Evolutionary conservation across 2,888 invertebrate species (phyloP).

Genomic region (Amblyjoppa fuscipennis): DNA sequence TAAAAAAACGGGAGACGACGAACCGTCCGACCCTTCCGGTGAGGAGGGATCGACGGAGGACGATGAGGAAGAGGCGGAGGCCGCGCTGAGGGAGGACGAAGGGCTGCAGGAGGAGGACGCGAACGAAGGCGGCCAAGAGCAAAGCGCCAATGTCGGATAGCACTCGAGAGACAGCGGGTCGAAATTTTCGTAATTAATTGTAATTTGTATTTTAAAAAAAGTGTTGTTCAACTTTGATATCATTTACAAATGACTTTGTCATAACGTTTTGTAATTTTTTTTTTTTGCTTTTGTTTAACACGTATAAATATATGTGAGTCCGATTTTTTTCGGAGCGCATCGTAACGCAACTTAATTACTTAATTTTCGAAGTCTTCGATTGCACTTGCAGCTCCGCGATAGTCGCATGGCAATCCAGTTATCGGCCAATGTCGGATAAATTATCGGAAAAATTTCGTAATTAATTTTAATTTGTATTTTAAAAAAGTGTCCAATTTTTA

Average conservation of each 20-base stretch:
- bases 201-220: neutral
- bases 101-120: constrained; percentile 18
- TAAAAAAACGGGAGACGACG: constrained; percentile 33
- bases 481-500: too few relatives aligned
- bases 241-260: neutral
- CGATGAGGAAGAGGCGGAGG: constrained; percentile 53
- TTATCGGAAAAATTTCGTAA: too few relatives aligned
- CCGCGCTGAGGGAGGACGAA: constrained; percentile 29
- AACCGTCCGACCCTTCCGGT: constrained; percentile 45
- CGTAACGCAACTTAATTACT: too few relatives aligned
- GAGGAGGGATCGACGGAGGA: constrained; percentile 55
- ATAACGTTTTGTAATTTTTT: neutral
- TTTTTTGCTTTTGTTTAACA: neutral
- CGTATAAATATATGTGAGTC: neutral
- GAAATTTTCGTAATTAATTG: too few relatives aligned
- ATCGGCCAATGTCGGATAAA: too few relatives aligned
- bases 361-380: constrained; percentile 23
- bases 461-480: too few relatives aligned
- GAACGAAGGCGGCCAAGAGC: constrained; percentile 27
- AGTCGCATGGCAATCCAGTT: constrained; percentile 17
- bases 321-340: too few relatives aligned
- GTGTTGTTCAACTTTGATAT: neutral
- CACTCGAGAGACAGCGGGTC: neutral
- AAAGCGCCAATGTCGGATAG: neutral
- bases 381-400: constrained; percentile 33